phyloP scores from a whole-genome alignment of 2,113 vertebrate genomes.

The Regulus satrapa region DNA sequence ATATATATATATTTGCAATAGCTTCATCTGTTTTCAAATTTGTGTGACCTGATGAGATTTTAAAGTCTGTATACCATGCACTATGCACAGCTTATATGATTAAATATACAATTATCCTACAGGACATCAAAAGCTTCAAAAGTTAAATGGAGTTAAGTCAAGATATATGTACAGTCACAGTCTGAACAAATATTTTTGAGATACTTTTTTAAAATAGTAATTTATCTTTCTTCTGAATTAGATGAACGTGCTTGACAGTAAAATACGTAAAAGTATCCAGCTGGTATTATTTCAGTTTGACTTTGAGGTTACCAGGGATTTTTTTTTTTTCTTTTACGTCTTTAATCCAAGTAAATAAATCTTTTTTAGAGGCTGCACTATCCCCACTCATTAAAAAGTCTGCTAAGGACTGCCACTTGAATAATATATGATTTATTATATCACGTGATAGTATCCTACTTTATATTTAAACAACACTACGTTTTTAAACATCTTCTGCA shows the following conservation, averaged over 20 bases:
- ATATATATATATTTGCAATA: not conserved
- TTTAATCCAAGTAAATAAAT: not conserved
- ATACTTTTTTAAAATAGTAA: not conserved
- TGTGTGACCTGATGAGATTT: not conserved
- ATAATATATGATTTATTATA: not conserved
- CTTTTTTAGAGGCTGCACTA: not conserved
- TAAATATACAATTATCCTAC: not conserved
- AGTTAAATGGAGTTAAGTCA: not conserved
- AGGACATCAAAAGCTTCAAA: not conserved
- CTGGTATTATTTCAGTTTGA: not conserved
- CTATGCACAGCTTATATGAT: not conserved
- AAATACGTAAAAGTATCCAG: not conserved
- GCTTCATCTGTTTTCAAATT: not conserved
- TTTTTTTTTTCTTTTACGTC: rapidly evolving
- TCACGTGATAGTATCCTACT: not conserved
- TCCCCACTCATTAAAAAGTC: not conserved
- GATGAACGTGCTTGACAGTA: not conserved
- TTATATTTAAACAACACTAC: not conserved
- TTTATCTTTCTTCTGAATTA: not conserved
- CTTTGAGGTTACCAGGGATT: not conserved
- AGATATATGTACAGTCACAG: not conserved
- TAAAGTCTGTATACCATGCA: not conserved
- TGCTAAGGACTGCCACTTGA: not conserved
- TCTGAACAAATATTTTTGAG: not conserved
- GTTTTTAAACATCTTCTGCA: not conserved